Evolutionary conservation across 2,888 invertebrate genomes (phyloP).

Genomic region (Drosophila kanekoi): DNA sequence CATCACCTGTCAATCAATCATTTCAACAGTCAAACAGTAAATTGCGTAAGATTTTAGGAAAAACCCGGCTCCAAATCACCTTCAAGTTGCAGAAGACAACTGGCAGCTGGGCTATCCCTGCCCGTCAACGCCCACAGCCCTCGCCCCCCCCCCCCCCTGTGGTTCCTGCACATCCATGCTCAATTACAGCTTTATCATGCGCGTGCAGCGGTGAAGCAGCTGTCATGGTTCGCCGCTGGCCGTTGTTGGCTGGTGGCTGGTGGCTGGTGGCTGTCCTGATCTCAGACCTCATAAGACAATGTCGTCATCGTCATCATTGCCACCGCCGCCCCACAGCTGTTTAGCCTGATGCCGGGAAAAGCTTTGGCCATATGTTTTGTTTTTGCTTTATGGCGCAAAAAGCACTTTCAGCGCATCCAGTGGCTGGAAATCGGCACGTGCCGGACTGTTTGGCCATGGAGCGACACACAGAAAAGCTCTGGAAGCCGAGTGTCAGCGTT

Average conservation of each 20-base stretch:
- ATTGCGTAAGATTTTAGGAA: slow-evolving; percentile 49
- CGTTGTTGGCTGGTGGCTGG: too few species aligned
- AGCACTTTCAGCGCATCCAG: slow-evolving; percentile 43
- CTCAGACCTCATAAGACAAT: slow-evolving; percentile 28
- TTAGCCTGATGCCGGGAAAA: slow-evolving; percentile 37
- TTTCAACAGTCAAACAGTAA: slow-evolving; percentile 26
- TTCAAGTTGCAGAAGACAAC: slow-evolving; percentile 33
- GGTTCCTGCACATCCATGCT: slow-evolving; percentile 4
- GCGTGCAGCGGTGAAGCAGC: slow-evolving; percentile 39
- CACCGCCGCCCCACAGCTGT: slow-evolving; percentile 65
- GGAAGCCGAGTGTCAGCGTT: slow-evolving; percentile 38
- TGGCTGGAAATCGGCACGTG: slow-evolving; percentile 68
- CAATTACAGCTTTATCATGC: slow-evolving; percentile 29
- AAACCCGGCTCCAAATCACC: slow-evolving; percentile 17
- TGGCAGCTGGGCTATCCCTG: slow-evolving; percentile 20
- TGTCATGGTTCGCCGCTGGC: slow-evolving; percentile 24
- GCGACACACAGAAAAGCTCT: slow-evolving; percentile 42
- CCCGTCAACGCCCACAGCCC: background rate
- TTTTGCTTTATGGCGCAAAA: slow-evolving; percentile 54
- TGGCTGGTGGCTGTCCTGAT: slow-evolving; percentile 6
- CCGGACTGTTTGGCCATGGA: slow-evolving; percentile 44
- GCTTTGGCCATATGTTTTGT: slow-evolving; percentile 68
- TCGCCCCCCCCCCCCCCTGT: too few species aligned
- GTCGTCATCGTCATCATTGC: slow-evolving; percentile 38
- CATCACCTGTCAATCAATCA: slow-evolving; percentile 46